phyloP scores from a whole-genome alignment of 2,888 invertebrate species.

The Tetheella fluctuosa region DNA sequence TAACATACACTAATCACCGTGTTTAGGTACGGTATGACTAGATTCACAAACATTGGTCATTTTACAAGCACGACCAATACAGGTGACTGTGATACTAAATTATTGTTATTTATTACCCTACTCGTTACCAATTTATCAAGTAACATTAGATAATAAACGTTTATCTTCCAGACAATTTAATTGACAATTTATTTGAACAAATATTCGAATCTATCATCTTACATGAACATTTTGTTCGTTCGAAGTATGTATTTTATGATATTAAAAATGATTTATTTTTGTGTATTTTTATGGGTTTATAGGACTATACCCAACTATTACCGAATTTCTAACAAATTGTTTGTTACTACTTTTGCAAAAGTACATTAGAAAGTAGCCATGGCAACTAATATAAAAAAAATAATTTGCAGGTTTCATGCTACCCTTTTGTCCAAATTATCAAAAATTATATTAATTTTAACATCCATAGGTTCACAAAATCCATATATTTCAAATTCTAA shows the following conservation, averaged over 20 bases:
- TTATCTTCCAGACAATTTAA: constrained; percentile 11
- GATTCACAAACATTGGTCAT: constrained; percentile 3
- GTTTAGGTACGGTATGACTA: neutral
- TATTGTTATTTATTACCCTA: neutral
- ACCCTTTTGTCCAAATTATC: too few species aligned
- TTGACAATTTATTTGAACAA: neutral
- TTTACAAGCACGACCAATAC: neutral
- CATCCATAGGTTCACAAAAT: too few species aligned
- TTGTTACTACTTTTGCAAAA: too few species aligned
- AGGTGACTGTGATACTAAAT: neutral
- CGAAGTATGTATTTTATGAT: neutral
- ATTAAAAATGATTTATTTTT: too few species aligned
- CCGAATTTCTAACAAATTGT: too few species aligned
- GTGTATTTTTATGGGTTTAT: too few species aligned
- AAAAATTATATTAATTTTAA: too few species aligned
- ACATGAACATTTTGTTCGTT: neutral
- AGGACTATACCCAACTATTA: too few species aligned
- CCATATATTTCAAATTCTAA: neutral
- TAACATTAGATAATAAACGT: constrained; percentile 12
- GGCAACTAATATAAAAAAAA: too few species aligned
- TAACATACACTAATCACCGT: neutral
- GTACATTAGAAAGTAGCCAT: too few species aligned
- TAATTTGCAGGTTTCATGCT: too few species aligned
- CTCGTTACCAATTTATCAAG: neutral
- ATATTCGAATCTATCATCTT: neutral